Conservation (phyloP, 2,797 vertebrate species). For the Microhierax caerulescens region DNA sequence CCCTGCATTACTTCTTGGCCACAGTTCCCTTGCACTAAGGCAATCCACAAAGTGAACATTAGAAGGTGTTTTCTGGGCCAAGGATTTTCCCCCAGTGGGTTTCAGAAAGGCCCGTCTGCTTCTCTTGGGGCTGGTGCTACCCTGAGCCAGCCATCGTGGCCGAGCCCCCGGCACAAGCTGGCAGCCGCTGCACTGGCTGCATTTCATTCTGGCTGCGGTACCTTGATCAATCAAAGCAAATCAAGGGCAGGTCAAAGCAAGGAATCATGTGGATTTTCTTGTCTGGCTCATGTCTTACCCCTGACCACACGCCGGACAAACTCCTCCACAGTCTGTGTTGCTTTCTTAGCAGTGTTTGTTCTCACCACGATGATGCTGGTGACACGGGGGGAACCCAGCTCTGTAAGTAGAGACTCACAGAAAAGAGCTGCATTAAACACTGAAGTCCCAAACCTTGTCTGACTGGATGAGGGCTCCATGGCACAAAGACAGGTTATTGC, state of each 20-base stretch:
- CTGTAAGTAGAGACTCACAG: not conserved
- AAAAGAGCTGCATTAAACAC: not conserved
- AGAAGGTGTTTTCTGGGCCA: not conserved
- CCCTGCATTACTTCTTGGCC: not conserved
- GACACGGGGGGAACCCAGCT: not conserved
- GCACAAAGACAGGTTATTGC: not conserved
- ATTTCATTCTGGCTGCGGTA: not conserved
- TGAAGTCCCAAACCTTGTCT: not conserved
- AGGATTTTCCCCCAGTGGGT: not conserved
- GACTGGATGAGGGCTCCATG: not conserved
- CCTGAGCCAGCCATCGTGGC: not conserved
- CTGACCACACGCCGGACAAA: not conserved
- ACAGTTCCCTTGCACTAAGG: not conserved
- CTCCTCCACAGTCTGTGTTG: not conserved
- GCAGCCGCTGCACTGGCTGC: not conserved
- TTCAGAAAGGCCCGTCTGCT: not conserved
- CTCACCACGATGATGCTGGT: not conserved
- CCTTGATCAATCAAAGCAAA: not conserved
- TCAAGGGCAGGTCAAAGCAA: not conserved
- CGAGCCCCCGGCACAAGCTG: rapidly evolving
- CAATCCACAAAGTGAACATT: not conserved
- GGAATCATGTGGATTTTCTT: not conserved
- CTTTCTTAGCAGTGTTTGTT: not conserved
- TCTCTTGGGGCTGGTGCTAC: rapidly evolving
- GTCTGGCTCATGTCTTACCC: not conserved